Evolutionary conservation across 2,113 vertebrate genomes (phyloP).

Genomic region (Lichenostomus cassidix): DNA sequence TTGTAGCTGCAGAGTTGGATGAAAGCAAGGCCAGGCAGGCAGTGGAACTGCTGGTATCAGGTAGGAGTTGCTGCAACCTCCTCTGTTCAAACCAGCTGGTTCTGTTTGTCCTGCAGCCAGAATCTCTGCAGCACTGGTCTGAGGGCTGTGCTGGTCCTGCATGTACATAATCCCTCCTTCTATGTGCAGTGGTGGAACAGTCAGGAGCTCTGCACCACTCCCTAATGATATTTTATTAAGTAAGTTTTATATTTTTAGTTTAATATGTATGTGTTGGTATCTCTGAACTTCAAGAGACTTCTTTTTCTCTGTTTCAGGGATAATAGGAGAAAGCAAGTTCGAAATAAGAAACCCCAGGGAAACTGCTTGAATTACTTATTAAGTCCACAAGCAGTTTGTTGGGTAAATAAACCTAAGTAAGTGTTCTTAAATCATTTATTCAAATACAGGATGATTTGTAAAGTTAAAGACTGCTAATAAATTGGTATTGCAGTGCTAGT

Average conservation of each 20-base stretch:
- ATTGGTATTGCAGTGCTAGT: background rate
- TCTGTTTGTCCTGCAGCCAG: background rate
- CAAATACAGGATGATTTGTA: background rate
- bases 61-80: background rate
- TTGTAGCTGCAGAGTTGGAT: background rate
- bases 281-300: background rate
- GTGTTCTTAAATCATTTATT: background rate
- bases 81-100: background rate
- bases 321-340: background rate
- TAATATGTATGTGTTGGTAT: background rate
- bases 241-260: background rate
- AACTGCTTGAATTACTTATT: background rate
- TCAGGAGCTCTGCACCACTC: background rate
- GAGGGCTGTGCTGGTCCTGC: background rate
- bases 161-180: rapidly evolving
- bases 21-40: background rate
- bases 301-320: background rate
- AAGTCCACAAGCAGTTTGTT: background rate
- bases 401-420: background rate
- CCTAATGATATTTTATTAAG: background rate
- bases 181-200: background rate
- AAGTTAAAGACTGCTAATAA: slow-evolving; percentile 24
- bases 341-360: background rate
- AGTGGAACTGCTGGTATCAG: rapidly evolving
- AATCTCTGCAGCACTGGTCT: background rate